Percentiles rank a stretch among this genome's conserved stretches.
Conservation (phyloP, 2,113 vertebrate genomes). For the Solea senegalensis region DNA sequence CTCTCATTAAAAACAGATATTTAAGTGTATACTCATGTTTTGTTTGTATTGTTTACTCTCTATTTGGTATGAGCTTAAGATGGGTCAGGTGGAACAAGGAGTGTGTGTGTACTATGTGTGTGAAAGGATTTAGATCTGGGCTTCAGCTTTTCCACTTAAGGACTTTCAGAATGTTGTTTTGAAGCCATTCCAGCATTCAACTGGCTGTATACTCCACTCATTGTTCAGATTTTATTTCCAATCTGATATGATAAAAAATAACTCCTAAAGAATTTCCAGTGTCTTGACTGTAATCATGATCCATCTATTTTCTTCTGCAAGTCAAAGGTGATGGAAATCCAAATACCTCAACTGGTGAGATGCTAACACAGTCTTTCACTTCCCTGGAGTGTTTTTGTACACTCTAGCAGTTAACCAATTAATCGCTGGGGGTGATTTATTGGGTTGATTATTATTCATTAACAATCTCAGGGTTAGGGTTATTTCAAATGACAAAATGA, state of each 20-base stretch:
- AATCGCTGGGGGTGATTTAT: slow-evolving; percentile 6
- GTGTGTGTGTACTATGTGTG: neutral
- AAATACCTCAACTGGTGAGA: neutral
- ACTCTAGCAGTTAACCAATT: neutral
- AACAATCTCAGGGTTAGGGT: no score
- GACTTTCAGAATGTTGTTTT: slow-evolving; percentile 11
- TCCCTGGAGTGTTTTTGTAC: slow-evolving; percentile 25
- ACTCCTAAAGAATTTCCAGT: neutral
- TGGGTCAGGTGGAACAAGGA: neutral
- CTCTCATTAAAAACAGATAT: neutral
- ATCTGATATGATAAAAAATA: slow-evolving; percentile 9
- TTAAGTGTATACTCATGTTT: neutral
- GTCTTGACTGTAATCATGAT: neutral
- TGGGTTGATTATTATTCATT: neutral
- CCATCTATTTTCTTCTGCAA: neutral
- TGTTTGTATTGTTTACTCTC: neutral
- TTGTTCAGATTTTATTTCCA: neutral
- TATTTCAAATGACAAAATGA: no score
- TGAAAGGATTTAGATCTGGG: neutral
- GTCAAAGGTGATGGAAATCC: neutral
- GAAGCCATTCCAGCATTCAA: slow-evolving; percentile 7
- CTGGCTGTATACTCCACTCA: neutral
- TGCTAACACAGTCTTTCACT: slow-evolving; percentile 5
- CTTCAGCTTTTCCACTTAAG: neutral
- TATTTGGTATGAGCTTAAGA: neutral